Evolutionary conservation across 1,140 invertebrate species (phyloP).

Genomic region (Leptinotarsa defecta): DNA sequence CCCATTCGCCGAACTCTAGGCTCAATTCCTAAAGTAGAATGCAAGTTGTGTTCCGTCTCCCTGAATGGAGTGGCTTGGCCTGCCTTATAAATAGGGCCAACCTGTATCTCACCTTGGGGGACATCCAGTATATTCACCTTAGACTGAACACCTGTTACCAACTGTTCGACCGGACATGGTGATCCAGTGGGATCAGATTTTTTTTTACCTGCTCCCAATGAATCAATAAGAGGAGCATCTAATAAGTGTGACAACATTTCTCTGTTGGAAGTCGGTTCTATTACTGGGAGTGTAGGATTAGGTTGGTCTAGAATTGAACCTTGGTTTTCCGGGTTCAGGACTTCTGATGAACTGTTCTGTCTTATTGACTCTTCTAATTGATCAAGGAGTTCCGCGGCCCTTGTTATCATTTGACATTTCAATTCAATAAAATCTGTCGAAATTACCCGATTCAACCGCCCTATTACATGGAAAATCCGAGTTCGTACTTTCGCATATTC

Average conservation of each 20-base stretch:
- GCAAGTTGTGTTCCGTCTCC: background rate
- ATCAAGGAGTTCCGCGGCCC: background rate
- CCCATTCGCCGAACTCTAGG: background rate
- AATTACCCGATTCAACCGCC: background rate
- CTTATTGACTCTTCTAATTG: too few species aligned
- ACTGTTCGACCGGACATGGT: background rate
- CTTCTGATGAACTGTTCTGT: too few species aligned
- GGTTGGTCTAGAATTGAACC: background rate
- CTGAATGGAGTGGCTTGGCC: background rate
- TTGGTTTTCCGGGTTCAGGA: background rate
- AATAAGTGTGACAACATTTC: background rate
- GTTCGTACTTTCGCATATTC: slow-evolving; percentile 1
- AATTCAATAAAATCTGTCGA: background rate
- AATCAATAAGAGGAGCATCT: background rate
- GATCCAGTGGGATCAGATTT: background rate
- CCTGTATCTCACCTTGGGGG: too few species aligned
- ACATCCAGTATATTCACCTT: background rate
- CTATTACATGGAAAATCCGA: background rate
- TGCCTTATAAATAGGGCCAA: too few species aligned
- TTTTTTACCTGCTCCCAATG: background rate
- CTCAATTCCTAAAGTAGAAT: background rate
- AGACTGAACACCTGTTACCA: background rate
- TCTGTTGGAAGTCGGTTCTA: background rate
- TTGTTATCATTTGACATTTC: background rate
- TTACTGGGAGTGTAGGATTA: background rate